Percentiles rank a stretch among this genome's conserved stretches.
phyloP scores from a whole-genome alignment of 2,888 invertebrate genomes.

The Pollenia angustigena region DNA sequence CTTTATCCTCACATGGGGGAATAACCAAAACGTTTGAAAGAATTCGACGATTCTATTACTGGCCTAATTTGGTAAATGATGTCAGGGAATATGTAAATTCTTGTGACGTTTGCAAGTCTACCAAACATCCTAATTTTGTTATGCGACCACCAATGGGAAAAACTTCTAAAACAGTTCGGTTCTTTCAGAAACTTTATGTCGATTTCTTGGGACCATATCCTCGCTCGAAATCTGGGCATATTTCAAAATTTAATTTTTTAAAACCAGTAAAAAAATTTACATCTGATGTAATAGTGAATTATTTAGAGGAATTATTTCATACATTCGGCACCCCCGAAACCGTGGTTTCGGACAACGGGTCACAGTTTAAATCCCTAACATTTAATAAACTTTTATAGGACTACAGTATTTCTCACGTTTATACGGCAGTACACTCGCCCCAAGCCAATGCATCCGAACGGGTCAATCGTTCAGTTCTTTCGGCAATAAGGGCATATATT shows the following conservation, averaged over 20 bases:
- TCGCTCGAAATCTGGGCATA: conserved; percentile 53
- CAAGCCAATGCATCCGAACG: conserved; percentile 64
- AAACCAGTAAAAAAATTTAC: conserved; percentile 61
- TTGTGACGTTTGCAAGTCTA: neutral
- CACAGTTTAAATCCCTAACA: conserved; percentile 57
- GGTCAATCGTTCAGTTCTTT: conserved; percentile 62
- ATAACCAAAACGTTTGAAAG: neutral
- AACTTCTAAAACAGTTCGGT: neutral
- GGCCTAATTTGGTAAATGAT: neutral
- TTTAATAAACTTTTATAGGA: conserved; percentile 57
- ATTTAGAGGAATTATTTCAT: conserved; percentile 58
- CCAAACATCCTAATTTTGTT: neutral
- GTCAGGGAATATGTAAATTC: neutral
- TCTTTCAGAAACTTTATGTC: conserved; percentile 17
- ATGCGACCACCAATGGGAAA: neutral
- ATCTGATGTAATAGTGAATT: conserved; percentile 36
- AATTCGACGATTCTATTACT: neutral
- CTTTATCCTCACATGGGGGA: too few relatives aligned
- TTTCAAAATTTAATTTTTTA: conserved; percentile 60
- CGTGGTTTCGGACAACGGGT: conserved; percentile 57
- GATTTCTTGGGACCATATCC: conserved; percentile 65
- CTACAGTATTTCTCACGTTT: conserved; percentile 54
- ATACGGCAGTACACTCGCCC: conserved; percentile 64
- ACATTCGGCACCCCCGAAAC: conserved; percentile 57
- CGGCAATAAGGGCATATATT: conserved; percentile 50